Evolutionary conservation across 2,888 invertebrate species (phyloP), one percentile per base, ranked within the genome.

Genomic region (Acleris sparsana): DNA sequence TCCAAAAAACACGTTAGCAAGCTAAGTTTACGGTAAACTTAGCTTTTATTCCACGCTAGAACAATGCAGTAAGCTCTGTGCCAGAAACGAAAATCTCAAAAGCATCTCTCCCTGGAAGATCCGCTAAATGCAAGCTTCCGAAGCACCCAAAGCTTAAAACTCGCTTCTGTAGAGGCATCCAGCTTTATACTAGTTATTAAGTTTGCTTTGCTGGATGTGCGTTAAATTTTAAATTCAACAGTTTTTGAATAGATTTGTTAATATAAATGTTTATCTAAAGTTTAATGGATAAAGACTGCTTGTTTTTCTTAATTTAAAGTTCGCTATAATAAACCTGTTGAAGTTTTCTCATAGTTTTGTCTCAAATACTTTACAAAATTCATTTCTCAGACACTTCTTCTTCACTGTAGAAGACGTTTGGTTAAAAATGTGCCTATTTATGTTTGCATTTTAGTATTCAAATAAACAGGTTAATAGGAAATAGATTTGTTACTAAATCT

Each of bases 141-240:
- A 69, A 62, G 70, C 72, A 70, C 66, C 62, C 73, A 70, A 76
- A 73, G 83, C 77, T 82, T 83, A 84, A 85, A 86, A 85, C 83
- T 84, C 83, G 72, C 74, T 75, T 80, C 80, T 84, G 82, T 79
- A 80, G 80, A 17, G 39, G 51, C 20, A 48, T 39, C 39, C 5
- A 61, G 52, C 39, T 61, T 61, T 51, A 29, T 39, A 5, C 20
- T 9, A 57, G 56, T 51, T 57, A 57, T 56, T 52, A 56, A 52
- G 22, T 44, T 60, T 52, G 22, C 49, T 22, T 18, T n/a, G 13
- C 33, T 20, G 17, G 58, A 33, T 49, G 18, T 29, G 17, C 17
- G 17, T 18, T 59, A 33, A 80, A 84, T 79, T 77, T 73, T n/a
- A 57, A 46, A 13, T 57, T 57, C 33, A 53, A 43, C 20, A 22